These are phyloP conservation scores for Stenchaetothrips biformis DNA, from an alignment of 2,888 invertebrate species.

Conservation along the genomic window DNA sequence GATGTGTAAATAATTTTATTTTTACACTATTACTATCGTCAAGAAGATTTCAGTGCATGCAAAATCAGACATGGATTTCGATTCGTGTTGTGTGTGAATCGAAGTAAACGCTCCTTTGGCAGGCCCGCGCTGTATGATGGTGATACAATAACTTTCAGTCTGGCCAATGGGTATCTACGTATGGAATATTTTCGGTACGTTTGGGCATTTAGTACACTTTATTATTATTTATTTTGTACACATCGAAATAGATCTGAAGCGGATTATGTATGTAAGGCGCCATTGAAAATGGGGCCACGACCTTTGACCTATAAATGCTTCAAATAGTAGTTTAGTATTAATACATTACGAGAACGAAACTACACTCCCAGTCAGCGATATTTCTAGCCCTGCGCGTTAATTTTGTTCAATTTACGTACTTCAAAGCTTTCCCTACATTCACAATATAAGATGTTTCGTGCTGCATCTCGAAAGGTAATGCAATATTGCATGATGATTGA, in stretches of 20 bases:
- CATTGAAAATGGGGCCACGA: not conserved
- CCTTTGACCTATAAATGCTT: not conserved
- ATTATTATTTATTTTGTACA: conserved; percentile 21
- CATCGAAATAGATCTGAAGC: conserved; percentile 18
- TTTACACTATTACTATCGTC: not conserved
- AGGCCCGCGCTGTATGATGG: no score
- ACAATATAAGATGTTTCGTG: not conserved
- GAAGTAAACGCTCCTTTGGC: no score
- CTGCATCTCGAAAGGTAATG: not conserved
- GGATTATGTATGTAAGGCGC: not conserved
- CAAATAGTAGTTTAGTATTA: conserved; percentile 4
- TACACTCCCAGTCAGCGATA: not conserved
- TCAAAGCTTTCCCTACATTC: conserved; percentile 16
- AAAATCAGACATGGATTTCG: no score
- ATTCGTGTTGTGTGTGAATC: no score
- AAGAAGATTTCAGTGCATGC: no score
- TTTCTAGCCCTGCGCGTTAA: conserved; percentile 7
- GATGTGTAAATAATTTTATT: conserved; percentile 23
- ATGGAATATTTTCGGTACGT: no score
- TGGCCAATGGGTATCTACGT: no score
- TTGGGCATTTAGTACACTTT: not conserved
- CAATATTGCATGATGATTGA: no score
- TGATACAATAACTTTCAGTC: no score
- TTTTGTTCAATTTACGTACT: conserved; percentile 8
- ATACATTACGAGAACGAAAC: not conserved